phyloP scores from a whole-genome alignment of 2,888 invertebrate species.

The Spodoptera littoralis region DNA sequence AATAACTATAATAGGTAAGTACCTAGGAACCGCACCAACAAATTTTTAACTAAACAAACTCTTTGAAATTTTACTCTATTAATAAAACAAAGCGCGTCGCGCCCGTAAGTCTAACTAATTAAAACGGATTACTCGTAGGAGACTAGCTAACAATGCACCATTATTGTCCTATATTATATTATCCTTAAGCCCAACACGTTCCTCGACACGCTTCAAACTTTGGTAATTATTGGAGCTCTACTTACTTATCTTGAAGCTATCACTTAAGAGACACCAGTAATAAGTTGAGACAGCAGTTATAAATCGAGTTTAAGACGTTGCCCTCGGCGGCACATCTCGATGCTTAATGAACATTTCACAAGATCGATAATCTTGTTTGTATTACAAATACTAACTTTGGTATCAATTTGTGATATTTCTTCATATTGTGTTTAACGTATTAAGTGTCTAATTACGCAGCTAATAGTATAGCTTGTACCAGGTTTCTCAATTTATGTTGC shows the following conservation, averaged over 20 bases:
- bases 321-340: conserved; percentile 41
- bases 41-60: conserved; percentile 3
- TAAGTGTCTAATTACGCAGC: conserved; percentile 30
- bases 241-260: conserved; percentile 56
- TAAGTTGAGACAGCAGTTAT: conserved; percentile 54
- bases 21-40: too few species aligned
- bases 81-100: conserved; percentile 21
- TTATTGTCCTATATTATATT: conserved; percentile 51
- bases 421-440: too few species aligned
- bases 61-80: conserved; percentile 8
- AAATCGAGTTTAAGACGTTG: conserved; percentile 49
- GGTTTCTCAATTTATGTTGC: conserved; percentile 22
- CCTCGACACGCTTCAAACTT: conserved; percentile 53
- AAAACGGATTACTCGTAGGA: conserved; percentile 46
- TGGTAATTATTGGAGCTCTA: conserved; percentile 55
- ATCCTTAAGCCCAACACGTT: conserved; percentile 46
- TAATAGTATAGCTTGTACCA: conserved; percentile 20
- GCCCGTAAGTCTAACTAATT: conserved; percentile 32
- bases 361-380: conserved; percentile 16
- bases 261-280: conserved; percentile 54
- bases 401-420: too few species aligned
- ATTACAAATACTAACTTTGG: conserved; percentile 5
- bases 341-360: conserved; percentile 32
- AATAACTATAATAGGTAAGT: too few species aligned
- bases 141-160: conserved; percentile 49